Base-by-base conservation (phyloP, 2,113 vertebrate species). In the Strix uralensis region DNA sequence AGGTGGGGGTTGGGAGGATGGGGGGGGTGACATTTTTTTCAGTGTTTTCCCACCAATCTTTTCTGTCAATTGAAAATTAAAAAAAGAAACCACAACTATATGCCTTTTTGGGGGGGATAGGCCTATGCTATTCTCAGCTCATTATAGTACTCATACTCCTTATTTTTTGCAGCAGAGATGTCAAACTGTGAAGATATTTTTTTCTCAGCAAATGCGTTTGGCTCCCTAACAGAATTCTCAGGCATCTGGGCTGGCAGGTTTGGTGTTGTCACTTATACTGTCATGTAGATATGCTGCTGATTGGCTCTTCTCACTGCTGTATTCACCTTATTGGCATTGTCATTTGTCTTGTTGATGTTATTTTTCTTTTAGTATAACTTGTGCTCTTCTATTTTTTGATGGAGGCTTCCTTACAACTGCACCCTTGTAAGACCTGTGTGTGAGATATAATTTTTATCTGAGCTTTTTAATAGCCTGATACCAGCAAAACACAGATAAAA, bases 181-280 rank as follows among this genome's bases (percentile, higher is more conserved):
- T 96, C 92, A 97, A 94, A 96, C 77, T 92, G 23, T 63, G 38
- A 52, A 93, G 65, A 61, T 96, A 94, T 61, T 87, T 97, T 96
- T 97, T 86, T 70, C 18, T 95, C 73, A 85, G n/a, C 25, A 85
- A 86, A 62, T 21, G 12, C 11, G 92, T 92, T 55, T 94, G 71
- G 20, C 21, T 95, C 51, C 55, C 84, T 92, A 71, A 71, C 47
- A 96, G 69, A 92, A 83, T 83, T 92, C 52, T 94, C 63, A 82
- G 72, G 67, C 61, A 90, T 88, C 83, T 95, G 84, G 71, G 30
- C 81, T 95, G 32, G 67, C 66, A 95, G 74, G 79, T 95, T 95
- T 66, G 66, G 38, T 97, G 72, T 78, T 94, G 79, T 92, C 95
- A 72, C 62, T 96, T 49, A 27, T 29, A 96, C 51, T 96, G 92